phyloP scores from a whole-genome alignment of 2,888 invertebrate species.

The Isotomurus palustris region DNA sequence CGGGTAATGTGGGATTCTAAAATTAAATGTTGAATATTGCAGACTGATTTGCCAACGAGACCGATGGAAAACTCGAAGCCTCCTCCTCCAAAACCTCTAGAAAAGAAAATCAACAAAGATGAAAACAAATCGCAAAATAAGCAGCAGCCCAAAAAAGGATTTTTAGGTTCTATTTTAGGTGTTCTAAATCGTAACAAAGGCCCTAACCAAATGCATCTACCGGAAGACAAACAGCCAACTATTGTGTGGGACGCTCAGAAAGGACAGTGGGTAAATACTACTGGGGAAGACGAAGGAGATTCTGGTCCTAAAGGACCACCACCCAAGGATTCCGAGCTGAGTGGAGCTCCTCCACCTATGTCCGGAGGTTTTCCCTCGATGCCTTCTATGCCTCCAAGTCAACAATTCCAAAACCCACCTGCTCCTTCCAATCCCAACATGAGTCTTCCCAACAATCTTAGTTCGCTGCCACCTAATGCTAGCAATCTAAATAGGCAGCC shows the following conservation, averaged over 20 bases:
- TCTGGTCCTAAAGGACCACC: conserved; percentile 60
- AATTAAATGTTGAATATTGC: no score
- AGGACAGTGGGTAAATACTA: conserved; percentile 81
- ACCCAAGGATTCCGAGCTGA: conserved; percentile 61
- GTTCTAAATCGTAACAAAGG: conserved; percentile 69
- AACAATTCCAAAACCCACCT: conserved; percentile 8
- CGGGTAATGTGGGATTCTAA: no score
- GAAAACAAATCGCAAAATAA: conserved; percentile 20
- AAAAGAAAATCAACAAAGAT: conserved; percentile 2
- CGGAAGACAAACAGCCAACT: conserved; percentile 87
- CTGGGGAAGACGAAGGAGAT: conserved; percentile 62
- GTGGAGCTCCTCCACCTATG: no score
- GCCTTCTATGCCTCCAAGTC: conserved; percentile 10
- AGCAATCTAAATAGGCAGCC: not conserved
- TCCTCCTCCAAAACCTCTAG: not conserved
- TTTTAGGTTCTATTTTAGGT: conserved; percentile 67
- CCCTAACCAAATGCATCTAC: conserved; percentile 92
- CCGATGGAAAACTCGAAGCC: no score
- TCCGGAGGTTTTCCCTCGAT: not conserved
- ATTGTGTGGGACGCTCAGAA: conserved; percentile 89
- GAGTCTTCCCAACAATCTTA: not conserved
- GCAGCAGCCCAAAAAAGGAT: conserved; percentile 46
- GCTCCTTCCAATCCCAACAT: conserved; percentile 6
- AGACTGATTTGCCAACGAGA: no score
- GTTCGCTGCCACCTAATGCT: not conserved